These are phyloP conservation scores for Strongylocentrotus purpuratus DNA, from an alignment of 35 echinoderm and acorn worm genomes.

Conservation along the genomic window DNA sequence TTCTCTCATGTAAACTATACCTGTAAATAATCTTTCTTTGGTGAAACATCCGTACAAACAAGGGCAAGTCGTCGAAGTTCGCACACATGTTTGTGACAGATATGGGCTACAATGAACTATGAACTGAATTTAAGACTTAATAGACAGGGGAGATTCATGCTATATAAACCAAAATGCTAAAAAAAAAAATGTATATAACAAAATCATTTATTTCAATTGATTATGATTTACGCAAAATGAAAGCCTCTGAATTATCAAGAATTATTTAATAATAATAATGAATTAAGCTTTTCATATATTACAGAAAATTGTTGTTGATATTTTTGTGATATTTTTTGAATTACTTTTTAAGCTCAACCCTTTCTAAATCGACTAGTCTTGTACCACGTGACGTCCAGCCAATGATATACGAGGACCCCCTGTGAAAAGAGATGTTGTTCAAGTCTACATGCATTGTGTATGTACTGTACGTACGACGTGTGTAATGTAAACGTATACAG, in stretches of 20 bases:
- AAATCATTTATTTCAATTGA: too few species aligned
- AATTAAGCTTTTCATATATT: too few species aligned
- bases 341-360: background rate
- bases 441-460: background rate
- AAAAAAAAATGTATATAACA: too few species aligned
- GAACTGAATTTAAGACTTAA: too few species aligned
- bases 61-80: background rate
- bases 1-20: background rate
- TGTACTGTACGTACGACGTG: background rate
- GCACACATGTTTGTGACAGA: background rate
- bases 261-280: too few species aligned
- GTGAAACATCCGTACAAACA: background rate
- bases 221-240: too few species aligned
- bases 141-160: too few species aligned
- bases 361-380: background rate
- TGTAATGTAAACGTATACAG: background rate
- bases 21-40: background rate
- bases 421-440: constrained; percentile 35
- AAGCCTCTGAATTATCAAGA: too few species aligned
- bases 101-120: background rate
- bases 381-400: constrained; percentile 23
- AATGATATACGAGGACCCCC: constrained; percentile 21
- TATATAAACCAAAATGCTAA: too few species aligned
- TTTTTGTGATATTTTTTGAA: background rate
- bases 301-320: background rate